Conservation (phyloP, 2,888 invertebrate species). For the Busseola fusca region DNA sequence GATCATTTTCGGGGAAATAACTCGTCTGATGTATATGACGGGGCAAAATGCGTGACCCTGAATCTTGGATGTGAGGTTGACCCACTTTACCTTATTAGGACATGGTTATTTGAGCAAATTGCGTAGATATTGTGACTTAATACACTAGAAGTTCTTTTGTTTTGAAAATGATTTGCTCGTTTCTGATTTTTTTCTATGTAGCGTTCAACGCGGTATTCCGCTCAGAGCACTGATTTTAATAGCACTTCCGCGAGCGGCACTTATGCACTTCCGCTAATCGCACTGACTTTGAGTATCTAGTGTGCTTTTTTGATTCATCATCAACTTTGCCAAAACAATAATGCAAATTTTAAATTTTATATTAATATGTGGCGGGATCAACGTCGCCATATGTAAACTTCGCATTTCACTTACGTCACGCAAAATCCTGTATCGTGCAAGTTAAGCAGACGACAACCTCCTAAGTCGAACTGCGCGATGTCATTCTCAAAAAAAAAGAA, state of each 20-base stretch:
- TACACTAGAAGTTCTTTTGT: not conserved
- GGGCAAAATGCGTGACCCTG: constrained; percentile 33
- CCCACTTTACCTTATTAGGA: constrained; percentile 28
- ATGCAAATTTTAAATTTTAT: not conserved
- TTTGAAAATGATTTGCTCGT: not conserved
- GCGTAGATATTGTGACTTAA: not conserved
- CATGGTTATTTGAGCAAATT: constrained; percentile 29
- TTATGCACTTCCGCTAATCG: no score
- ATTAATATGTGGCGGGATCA: not conserved
- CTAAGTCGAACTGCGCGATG: no score
- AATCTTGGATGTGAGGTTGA: constrained; percentile 29
- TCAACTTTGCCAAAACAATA: not conserved
- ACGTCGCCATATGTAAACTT: no score
- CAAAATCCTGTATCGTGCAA: no score
- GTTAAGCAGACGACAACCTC: no score
- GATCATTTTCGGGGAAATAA: constrained; percentile 43
- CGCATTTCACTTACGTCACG: no score
- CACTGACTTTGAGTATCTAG: not conserved
- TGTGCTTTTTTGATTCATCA: not conserved
- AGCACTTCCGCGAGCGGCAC: no score
- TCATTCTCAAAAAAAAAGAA: no score
- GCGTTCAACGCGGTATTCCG: no score
- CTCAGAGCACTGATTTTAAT: no score
- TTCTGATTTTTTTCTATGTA: not conserved
- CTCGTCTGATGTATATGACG: constrained; percentile 45